Evolutionary conservation across 1,140 invertebrate species (phyloP), one percentile per base, ranked within the genome.

Genomic region (Drosophila navojoa): DNA sequence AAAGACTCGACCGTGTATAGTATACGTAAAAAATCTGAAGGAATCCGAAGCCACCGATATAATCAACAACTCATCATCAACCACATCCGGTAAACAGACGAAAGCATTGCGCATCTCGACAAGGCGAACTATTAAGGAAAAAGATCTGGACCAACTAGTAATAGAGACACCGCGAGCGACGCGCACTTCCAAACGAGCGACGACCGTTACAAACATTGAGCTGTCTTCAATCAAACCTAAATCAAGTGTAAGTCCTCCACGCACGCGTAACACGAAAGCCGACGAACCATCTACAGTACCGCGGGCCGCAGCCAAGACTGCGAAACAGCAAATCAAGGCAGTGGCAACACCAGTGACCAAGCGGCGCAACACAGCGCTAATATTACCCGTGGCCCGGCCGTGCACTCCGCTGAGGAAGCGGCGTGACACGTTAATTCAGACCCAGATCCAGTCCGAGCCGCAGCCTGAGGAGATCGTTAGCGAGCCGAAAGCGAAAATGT

Each of bases 1-100:
- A 71, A 71, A 90, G 68, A 87, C 84, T 60, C 84, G 84, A 79
- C 45, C 85, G 71, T 87, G 84, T 74, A 77, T 90, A 32, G 84
- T 87, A 42, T 89, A 70, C 60, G 38, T 87, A 6, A 87, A 71
- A 47, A 80, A 87, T 70, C 42, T 87, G 27, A 86, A 84, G 54
- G 77, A 69, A 35, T 27, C 63, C 4, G 29, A 54, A 16, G 25
- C 62, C 16, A 49, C 6, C 13, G 71, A 69, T 5, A 29, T 40
- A 19, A 55, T 57, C 10, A 69, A 61, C 10, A 69, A 61, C 38
- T 19, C 63, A n/a, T 25, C 63, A n/a, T 11, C 44, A 40, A 6
- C 44, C 11, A 32, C 47, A 50, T 19, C 44, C 11, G 47, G 35
- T 27, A 75, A 64, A 32, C 47, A 54, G 15, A 40, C 42, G 7